Percentiles rank a stretch among this genome's conserved stretches.
These are phyloP conservation scores for Nymphalis c-album DNA, from an alignment of 2,888 invertebrate genomes.

Conservation along the genomic window DNA sequence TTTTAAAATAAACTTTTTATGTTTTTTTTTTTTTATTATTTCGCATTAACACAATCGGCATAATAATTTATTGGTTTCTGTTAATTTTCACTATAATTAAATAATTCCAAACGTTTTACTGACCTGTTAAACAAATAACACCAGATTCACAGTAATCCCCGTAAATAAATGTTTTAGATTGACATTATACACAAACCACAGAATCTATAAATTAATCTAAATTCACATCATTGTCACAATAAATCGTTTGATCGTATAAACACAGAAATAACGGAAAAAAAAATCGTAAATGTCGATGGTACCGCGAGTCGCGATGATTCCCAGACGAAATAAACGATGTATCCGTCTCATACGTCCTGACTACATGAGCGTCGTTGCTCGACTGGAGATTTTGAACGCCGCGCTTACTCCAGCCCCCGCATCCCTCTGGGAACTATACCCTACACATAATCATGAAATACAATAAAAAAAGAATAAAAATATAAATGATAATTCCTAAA, in stretches of 20 bases:
- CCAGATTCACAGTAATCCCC: slow-evolving; percentile 22
- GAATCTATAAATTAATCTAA: slow-evolving; percentile 28
- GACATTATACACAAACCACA: slow-evolving; percentile 27
- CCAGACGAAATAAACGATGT: background rate
- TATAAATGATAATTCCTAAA: background rate
- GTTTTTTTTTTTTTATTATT: background rate
- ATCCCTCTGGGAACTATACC: background rate
- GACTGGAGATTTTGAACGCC: slow-evolving; percentile 20
- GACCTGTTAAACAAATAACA: slow-evolving; percentile 11
- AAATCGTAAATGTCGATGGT: slow-evolving; percentile 20
- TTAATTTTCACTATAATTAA: background rate
- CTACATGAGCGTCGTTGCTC: slow-evolving; percentile 22
- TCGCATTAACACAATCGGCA: background rate
- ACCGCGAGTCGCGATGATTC: slow-evolving; percentile 10
- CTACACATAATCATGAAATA: background rate
- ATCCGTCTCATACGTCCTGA: background rate
- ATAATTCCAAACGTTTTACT: slow-evolving; percentile 9
- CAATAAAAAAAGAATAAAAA: background rate
- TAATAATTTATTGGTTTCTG: background rate
- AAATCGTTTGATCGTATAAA: slow-evolving; percentile 31
- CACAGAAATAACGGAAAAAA: slow-evolving; percentile 20
- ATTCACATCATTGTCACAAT: slow-evolving; percentile 34
- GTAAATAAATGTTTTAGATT: slow-evolving; percentile 15
- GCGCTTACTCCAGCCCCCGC: slow-evolving; percentile 19
- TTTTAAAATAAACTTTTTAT: background rate